Percentiles rank a stretch among this genome's conserved stretches.
phyloP scores from a whole-genome alignment of 2,797 vertebrate species.

The Vipera latastei region DNA sequence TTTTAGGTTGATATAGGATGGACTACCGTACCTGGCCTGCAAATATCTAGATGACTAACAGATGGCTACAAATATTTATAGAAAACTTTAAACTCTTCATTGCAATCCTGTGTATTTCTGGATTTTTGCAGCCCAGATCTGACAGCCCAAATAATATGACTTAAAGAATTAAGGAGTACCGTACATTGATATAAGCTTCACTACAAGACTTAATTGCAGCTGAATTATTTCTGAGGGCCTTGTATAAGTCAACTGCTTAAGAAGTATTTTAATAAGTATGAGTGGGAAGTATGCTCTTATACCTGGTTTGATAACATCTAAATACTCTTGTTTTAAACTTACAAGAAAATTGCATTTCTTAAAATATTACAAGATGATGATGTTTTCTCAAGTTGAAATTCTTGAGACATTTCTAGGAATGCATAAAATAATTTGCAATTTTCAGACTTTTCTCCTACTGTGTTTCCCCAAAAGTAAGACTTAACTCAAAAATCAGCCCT shows the following conservation, averaged over 20 bases:
- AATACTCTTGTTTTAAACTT: background rate
- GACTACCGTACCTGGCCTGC: background rate
- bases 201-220: background rate
- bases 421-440: background rate
- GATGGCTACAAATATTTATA: background rate
- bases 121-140: background rate
- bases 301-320: background rate
- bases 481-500: too few species aligned
- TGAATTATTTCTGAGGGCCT: background rate
- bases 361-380: background rate
- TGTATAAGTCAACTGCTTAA: background rate
- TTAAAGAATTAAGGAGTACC: constrained; percentile 3
- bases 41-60: background rate
- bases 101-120: background rate
- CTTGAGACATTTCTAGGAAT: background rate
- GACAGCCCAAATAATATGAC: background rate
- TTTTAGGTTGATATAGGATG: background rate
- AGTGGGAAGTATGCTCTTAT: background rate
- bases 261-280: background rate
- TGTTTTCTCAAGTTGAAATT: background rate
- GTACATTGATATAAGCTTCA: background rate
- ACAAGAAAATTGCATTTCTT: background rate
- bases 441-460: background rate
- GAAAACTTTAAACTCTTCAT: background rate
- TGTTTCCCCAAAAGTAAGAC: too few species aligned